Base-by-base conservation (phyloP, 2,113 vertebrate species). In the Thunnus thynnus region DNA sequence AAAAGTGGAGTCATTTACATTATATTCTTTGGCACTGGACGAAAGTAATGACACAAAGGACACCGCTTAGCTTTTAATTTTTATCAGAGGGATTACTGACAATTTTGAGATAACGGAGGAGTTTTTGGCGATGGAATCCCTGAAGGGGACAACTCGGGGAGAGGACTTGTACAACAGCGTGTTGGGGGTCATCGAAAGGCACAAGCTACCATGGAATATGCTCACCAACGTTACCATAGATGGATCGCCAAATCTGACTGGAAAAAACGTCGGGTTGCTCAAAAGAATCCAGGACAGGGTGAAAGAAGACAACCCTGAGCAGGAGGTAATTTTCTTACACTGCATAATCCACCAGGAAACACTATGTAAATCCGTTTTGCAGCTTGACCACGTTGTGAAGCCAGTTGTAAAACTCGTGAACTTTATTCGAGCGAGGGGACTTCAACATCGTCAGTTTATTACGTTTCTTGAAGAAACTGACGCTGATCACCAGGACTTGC, bases 281-380 rank as follows among this genome's bases (percentile, higher is more conserved):
- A 61, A 61, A 32, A 61, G 58, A 32, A 61, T 61, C 25, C 58
- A 61, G 27, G 62, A 64, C 12, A 64, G n/a, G 18, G 62, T 64
- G 32, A 70, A 70, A 70, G 27, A 70, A 12, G 27, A 70, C 3
- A 55, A 70, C 30, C 50, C 51, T 36, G n/a, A 55, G 3, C 25
- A 22, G 22, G 22, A 22, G 22, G 22, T 22, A 22, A 22, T 22
- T 22, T 68, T 68, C 18, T 36, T 68, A 30, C 66, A 54, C 50
- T 68, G 66, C 66, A 68, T 52, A 27, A 50, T 67, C 18, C 46
- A 67, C 25, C 64, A 50, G 64, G 46, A 67, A 51, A 6, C 63
- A 18, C 22, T 22, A 22, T 22, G 22, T 22, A 22, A 22, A 22
- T 22, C 22, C 22, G 22, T 22, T 22, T 22, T 22, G 22, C 22